phyloP scores from a whole-genome alignment of 2,113 vertebrate species.

The Chaetodon trifascialis region DNA sequence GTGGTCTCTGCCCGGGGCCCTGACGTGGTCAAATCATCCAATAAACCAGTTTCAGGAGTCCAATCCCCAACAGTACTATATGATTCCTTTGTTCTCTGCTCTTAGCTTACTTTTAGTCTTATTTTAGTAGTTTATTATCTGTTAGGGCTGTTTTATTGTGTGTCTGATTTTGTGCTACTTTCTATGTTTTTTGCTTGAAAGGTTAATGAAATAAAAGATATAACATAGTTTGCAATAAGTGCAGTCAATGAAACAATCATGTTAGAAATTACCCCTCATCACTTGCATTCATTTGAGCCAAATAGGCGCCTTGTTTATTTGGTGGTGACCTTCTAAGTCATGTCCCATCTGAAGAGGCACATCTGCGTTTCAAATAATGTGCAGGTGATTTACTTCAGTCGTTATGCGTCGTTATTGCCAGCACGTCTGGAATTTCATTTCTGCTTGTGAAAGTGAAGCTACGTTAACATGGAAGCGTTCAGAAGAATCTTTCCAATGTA shows the following conservation, averaged over 20 bases:
- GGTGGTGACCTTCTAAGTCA: background rate
- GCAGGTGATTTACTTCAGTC: slow-evolving; percentile 30
- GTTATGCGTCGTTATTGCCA: background rate
- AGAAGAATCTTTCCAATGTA: slow-evolving; percentile 6
- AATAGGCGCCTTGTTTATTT: slow-evolving; percentile 4
- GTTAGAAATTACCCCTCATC: background rate
- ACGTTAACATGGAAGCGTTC: slow-evolving; percentile 8
- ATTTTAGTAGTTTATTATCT: background rate
- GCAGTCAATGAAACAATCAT: background rate
- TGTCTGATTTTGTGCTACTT: background rate
- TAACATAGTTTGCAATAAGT: background rate
- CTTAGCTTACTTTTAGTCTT: background rate
- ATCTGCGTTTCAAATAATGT: slow-evolving; percentile 27
- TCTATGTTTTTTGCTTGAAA: background rate
- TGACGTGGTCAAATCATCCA: no score
- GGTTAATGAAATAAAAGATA: background rate
- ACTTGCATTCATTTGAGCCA: background rate
- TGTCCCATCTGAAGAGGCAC: slow-evolving; percentile 8
- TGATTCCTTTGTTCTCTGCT: background rate
- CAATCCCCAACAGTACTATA: no score
- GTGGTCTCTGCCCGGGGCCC: no score
- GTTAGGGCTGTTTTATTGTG: background rate
- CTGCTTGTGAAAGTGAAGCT: slow-evolving; percentile 22
- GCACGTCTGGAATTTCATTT: slow-evolving; percentile 35
- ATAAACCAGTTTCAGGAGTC: no score